Base-by-base conservation (phyloP, 2,888 invertebrate species). In the Erpobdella octoculata region DNA sequence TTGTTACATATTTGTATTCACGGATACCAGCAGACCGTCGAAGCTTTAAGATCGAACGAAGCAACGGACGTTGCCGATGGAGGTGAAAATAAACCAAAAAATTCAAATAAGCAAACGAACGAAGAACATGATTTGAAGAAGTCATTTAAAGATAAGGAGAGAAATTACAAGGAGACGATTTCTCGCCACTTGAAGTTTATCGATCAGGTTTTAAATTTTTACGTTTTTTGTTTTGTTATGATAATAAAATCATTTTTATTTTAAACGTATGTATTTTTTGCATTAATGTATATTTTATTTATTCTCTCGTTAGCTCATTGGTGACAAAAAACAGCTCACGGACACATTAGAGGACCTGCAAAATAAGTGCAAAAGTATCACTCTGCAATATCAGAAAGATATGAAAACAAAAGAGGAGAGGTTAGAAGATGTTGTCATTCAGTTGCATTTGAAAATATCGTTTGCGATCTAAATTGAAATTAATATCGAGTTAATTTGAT, bases 181-280 rank as follows among this genome's bases (percentile, higher is more conserved):
- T 82, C 83, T 73, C 75, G 83, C 71, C 83, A 83, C 76, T 77
- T 83, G n/a, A 78, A 79, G 25, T 83, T 84, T 73, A 83, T 84
- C 70, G 84, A 84, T 75, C 83, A 83, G 79, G 82, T 81, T 67
- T 21, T n/a, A 33, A 9, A 25, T 8, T 41, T 65, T 38, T 2
- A 46, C 33, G 25, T 8, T 58, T 72, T 61, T 28, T 65, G 31
- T 62, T 6, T 41, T 12, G 48, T 41, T 18, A 12, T 31, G 15
- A 12, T n/a, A n/a, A n/a, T n/a, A n/a, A n/a, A n/a, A n/a, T n/a
- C n/a, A n/a, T n/a, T n/a, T n/a, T n/a, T n/a, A n/a, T n/a, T n/a
- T n/a, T n/a, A n/a, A n/a, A n/a, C n/a, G n/a, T n/a, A n/a, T n/a
- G n/a, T n/a, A n/a, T n/a, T n/a, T n/a, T n/a, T n/a, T n/a, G n/a